A percentile compares a stretch with the other conserved stretches of the same genome.
Evolutionary conservation across 2,113 vertebrate species (phyloP).

Genomic region (Hyperopisus bebe): DNA sequence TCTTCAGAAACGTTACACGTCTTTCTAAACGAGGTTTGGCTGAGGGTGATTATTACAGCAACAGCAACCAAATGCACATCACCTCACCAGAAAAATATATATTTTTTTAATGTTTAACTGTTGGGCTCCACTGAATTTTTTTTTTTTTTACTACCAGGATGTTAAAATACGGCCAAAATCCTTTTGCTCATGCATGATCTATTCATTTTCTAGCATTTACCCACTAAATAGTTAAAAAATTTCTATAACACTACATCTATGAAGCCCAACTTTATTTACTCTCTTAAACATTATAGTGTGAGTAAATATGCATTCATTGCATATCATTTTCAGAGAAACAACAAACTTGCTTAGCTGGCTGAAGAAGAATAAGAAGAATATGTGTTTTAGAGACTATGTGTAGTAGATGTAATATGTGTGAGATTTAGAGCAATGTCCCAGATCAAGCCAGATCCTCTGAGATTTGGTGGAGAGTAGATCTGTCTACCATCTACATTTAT

Average conservation of each 20-base stretch:
- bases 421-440: neutral
- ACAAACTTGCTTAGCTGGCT: neutral
- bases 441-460: neutral
- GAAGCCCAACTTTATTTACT: neutral
- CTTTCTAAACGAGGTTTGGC: neutral
- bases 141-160: neutral
- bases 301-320: neutral
- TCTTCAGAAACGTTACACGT: neutral
- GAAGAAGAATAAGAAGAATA: neutral
- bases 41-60: neutral
- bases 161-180: neutral
- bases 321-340: neutral
- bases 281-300: neutral
- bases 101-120: neutral
- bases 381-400: neutral
- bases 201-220: neutral
- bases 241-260: neutral
- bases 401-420: neutral
- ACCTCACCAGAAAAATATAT: neutral
- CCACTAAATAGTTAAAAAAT: neutral
- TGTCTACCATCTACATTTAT: neutral
- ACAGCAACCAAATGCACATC: neutral
- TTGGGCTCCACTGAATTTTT: neutral
- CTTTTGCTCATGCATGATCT: neutral
- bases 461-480: neutral